Percentiles rank a stretch among this genome's conserved stretches.
Conservation (phyloP, 2,888 invertebrate genomes). For the Lydus trimaculatus region DNA sequence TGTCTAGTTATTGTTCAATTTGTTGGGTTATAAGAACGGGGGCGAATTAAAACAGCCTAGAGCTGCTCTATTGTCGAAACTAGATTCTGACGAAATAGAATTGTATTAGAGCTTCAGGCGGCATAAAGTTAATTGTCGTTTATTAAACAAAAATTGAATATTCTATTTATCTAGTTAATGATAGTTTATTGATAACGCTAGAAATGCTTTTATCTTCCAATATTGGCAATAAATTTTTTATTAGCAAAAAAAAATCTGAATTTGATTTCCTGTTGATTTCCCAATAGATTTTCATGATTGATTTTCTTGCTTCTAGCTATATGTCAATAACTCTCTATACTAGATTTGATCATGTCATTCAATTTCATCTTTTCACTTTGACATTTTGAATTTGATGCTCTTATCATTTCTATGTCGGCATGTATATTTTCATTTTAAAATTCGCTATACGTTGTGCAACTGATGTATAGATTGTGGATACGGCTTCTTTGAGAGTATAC, state of each 20-base stretch:
- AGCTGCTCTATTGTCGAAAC: too few relatives aligned
- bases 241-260: neutral
- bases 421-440: constrained; percentile 23
- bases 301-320: neutral
- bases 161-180: too few relatives aligned
- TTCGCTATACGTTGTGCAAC: constrained; percentile 23
- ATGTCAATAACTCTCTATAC: neutral
- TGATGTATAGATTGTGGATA: constrained; percentile 12
- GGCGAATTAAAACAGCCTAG: too few relatives aligned
- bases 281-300: neutral
- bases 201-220: constrained; percentile 13
- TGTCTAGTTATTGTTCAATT: too few relatives aligned
- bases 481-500: constrained; percentile 14
- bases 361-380: constrained; percentile 29
- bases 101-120: too few relatives aligned
- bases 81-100: too few relatives aligned
- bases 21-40: too few relatives aligned
- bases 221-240: neutral
- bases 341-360: constrained; percentile 27
- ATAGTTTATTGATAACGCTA: too few relatives aligned
- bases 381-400: constrained; percentile 28
- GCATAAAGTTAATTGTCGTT: too few relatives aligned
- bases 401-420: constrained; percentile 20
- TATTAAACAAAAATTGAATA: too few relatives aligned
- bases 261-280: neutral